A percentile compares a stretch with the other conserved stretches of the same genome.
Evolutionary conservation across 1,140 invertebrate species (phyloP).

Genomic region (Drosophila ambigua): DNA sequence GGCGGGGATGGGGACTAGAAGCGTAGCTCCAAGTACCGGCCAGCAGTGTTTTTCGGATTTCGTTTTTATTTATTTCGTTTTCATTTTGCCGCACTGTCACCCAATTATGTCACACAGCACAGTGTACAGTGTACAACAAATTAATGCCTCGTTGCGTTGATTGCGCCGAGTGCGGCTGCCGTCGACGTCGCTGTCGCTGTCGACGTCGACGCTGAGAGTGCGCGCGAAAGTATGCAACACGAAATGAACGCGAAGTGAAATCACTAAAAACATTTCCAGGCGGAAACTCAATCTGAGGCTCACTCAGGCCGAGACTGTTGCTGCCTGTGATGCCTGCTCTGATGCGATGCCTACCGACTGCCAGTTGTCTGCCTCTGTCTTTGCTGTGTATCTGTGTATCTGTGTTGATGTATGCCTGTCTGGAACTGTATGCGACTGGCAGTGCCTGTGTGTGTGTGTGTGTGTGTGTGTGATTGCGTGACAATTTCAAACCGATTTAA

Average conservation of each 20-base stretch:
- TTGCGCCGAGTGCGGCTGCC: conserved; percentile 66
- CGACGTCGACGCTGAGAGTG: conserved; percentile 45
- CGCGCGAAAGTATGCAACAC: conserved; percentile 73
- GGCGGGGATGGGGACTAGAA: conserved; percentile 18
- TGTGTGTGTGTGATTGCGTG: conserved; percentile 70
- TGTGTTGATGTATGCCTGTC: conserved; percentile 35
- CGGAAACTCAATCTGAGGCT: conserved; percentile 19
- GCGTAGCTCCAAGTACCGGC: conserved; percentile 40
- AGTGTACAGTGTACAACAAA: conserved; percentile 68
- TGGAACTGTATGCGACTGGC: conserved; percentile 10
- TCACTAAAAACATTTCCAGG: conserved; percentile 73
- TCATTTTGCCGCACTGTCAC: conserved; percentile 78
- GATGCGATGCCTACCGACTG: conserved; percentile 15
- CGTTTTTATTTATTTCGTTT: conserved; percentile 45
- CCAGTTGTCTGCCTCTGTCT: conserved; percentile 12
- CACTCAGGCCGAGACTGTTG: not conserved
- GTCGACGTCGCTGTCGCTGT: conserved; percentile 5
- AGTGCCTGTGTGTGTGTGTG: conserved; percentile 2
- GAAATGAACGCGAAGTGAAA: conserved; percentile 69
- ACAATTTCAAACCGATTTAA: conserved; percentile 83
- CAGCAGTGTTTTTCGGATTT: conserved; percentile 57
- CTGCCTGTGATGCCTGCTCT: not conserved
- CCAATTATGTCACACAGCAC: conserved; percentile 75
- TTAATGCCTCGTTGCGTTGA: conserved; percentile 83
- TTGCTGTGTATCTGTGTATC: conserved; percentile 14